phyloP scores from a whole-genome alignment of 2,797 vertebrate species.

The Rhincodon typus region DNA sequence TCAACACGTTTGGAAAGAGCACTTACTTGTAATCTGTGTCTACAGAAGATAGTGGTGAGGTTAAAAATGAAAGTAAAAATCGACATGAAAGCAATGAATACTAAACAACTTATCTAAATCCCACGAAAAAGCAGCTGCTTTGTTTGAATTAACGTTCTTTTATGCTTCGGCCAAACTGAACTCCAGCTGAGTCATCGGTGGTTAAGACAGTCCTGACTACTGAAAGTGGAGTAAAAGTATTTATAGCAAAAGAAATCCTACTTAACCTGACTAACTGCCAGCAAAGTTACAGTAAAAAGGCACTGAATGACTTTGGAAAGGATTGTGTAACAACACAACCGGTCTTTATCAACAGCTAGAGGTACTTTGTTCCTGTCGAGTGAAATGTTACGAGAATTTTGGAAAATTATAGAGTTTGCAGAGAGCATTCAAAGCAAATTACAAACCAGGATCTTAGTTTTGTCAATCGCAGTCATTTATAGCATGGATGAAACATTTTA shows the following conservation, averaged over 20 bases:
- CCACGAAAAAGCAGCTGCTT: constrained; percentile 24
- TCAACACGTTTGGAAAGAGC: neutral
- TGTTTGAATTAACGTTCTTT: constrained; percentile 34
- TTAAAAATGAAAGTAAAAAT: constrained; percentile 32
- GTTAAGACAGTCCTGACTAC: neutral
- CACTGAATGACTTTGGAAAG: neutral
- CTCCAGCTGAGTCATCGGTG: constrained; percentile 14
- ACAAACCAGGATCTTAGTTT: neutral
- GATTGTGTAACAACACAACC: neutral
- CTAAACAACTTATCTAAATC: constrained; percentile 36
- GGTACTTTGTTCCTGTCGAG: neutral
- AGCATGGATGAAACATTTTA: neutral
- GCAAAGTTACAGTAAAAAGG: neutral
- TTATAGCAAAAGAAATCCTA: neutral
- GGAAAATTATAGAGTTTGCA: constrained; percentile 21
- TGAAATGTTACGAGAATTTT: neutral
- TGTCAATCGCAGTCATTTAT: constrained; percentile 4
- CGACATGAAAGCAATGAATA: constrained; percentile 24
- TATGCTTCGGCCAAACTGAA: constrained; percentile 14
- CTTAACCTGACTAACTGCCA: constrained; percentile 17
- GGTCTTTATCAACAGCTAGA: neutral
- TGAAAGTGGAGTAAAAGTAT: constrained; percentile 20
- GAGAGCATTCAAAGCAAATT: neutral
- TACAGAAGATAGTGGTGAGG: constrained; percentile 5
- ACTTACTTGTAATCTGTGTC: constrained; percentile 2